Evolutionary conservation across 1,140 invertebrate genomes (phyloP).

Genomic region (Melipona quadrifasciata): DNA sequence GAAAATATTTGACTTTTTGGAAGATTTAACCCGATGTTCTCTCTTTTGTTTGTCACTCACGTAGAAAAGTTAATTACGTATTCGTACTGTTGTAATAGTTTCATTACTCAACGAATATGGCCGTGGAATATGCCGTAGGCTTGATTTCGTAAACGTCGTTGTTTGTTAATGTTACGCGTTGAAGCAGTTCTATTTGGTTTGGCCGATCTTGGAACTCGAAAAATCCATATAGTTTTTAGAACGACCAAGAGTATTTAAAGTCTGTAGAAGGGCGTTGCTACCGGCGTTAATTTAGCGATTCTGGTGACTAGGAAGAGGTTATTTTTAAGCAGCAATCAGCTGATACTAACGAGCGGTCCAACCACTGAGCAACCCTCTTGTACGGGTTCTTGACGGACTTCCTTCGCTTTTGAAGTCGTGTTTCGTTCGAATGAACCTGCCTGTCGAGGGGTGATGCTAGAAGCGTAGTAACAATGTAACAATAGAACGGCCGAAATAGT

Average conservation of each 20-base stretch:
- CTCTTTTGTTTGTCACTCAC: too few relatives aligned
- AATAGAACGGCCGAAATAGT: neutral
- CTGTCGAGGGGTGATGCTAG: constrained; percentile 2
- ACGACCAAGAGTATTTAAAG: constrained; percentile 24
- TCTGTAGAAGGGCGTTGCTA: constrained; percentile 26
- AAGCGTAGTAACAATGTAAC: neutral
- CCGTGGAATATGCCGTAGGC: neutral
- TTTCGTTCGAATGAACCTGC: constrained; percentile 27
- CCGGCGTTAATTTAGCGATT: constrained; percentile 65
- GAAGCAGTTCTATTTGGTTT: neutral
- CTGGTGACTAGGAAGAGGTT: constrained; percentile 52
- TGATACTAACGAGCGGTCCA: constrained; percentile 65
- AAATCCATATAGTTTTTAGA: constrained; percentile 15
- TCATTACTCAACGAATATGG: neutral
- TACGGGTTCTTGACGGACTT: constrained; percentile 31
- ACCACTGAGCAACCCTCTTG: constrained; percentile 55
- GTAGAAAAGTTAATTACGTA: neutral
- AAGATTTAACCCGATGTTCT: too few relatives aligned
- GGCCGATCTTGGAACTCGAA: neutral
- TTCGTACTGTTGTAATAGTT: neutral
- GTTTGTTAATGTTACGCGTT: neutral
- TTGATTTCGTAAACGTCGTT: neutral
- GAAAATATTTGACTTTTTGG: neutral
- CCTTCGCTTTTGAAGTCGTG: constrained; percentile 38
- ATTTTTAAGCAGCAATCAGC: constrained; percentile 61